Base-by-base conservation (phyloP, 2,888 invertebrate species). In the Salticus scenicus region DNA sequence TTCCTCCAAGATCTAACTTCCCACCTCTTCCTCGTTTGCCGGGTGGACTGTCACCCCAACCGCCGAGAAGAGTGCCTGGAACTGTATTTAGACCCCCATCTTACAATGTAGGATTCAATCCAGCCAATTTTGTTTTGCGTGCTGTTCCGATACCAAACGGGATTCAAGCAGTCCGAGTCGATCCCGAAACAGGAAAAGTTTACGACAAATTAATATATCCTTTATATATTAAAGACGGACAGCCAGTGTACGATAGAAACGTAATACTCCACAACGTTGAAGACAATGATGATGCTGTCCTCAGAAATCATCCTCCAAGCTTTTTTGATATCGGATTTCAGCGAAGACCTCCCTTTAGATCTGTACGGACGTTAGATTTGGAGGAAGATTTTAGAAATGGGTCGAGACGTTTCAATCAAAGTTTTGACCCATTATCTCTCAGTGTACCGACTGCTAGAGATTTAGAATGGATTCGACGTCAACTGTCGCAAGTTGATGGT, bases 71-170 rank as follows among this genome's bases (percentile, higher is more conserved):
- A 5, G 24, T 24, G 4, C 69, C 47, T 14, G 74, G 57, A 24
- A 30, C 51, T 14, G 24, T 77, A 8, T 83, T 77, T 42, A 51
- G 42, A 24, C 77, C 77, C 0, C 83, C 83, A 0, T 66, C 76
- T 14, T 83, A 83, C 30, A 57, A 67, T 1, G 41, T 42, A 7
- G 33, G 72, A 14, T n/a, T 30, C 1, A 42, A 57, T 8, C 57
- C 73, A 1, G 75, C 80, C 8, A 80, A 86, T 47, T 80, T 86
- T 20, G 80, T 80, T 2, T 37, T 86, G 7, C 75, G 86, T 8
- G 86, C 86, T 12, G 80, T 86, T 12, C 80, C 86, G 17, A 86
- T 86, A 51, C 86, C 75, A 7, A 86, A 86, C 66, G 86, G 86
- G 31, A 80, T 86, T n/a, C 86, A 86, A 66, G 86, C 86, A 12